These are phyloP conservation scores for Cyclina sinensis DNA, from an alignment of 1,140 invertebrate species.

Conservation along the genomic window DNA sequence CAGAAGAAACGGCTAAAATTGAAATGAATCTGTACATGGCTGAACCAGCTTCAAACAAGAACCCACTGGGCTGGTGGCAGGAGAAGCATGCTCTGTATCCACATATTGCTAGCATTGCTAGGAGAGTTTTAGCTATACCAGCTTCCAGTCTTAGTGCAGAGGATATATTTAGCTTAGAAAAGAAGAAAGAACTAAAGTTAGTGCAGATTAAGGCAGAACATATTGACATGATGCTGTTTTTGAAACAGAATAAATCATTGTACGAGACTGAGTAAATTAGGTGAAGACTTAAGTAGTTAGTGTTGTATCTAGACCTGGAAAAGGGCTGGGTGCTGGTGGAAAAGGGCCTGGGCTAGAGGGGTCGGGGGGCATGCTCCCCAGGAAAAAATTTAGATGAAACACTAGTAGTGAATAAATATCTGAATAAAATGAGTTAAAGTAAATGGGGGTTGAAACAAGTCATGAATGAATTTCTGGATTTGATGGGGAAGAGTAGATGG, in stretches of 20 bases:
- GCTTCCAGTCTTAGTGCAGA: constrained; percentile 39
- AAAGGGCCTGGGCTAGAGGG: too few relatives aligned
- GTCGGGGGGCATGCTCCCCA: too few relatives aligned
- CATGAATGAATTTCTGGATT: too few relatives aligned
- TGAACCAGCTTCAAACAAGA: constrained; percentile 48
- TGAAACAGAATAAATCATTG: constrained; percentile 58
- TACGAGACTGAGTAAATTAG: constrained; percentile 30
- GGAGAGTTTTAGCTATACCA: constrained; percentile 41
- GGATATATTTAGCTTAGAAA: constrained; percentile 34
- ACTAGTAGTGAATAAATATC: too few relatives aligned
- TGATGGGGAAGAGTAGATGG: too few relatives aligned
- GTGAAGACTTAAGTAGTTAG: too few relatives aligned
- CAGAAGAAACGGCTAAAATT: constrained; percentile 55
- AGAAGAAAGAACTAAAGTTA: background rate
- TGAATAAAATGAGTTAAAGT: too few relatives aligned
- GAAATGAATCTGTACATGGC: constrained; percentile 62
- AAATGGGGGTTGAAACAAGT: too few relatives aligned
- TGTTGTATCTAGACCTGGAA: too few relatives aligned
- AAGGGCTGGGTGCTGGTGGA: too few relatives aligned
- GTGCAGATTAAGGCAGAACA: constrained; percentile 43
- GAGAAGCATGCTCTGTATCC: constrained; percentile 52
- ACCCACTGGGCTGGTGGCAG: constrained; percentile 56
- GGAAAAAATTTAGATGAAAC: too few relatives aligned
- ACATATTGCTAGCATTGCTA: constrained; percentile 37
- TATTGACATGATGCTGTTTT: constrained; percentile 58